phyloP scores from a whole-genome alignment of 2,797 vertebrate genomes.

The Tangara arthus region DNA sequence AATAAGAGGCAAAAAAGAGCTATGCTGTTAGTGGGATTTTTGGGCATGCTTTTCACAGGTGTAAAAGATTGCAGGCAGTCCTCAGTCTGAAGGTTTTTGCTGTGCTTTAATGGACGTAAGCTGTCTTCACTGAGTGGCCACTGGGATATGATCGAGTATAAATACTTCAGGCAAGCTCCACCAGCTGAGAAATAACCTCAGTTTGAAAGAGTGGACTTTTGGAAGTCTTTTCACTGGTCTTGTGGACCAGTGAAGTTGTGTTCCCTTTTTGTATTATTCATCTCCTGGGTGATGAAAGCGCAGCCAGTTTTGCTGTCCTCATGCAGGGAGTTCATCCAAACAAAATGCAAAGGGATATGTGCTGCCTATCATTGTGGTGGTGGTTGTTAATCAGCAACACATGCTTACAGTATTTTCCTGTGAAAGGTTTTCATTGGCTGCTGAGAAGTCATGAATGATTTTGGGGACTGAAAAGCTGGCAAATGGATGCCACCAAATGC shows the following conservation, averaged over 20 bases:
- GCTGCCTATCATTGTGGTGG: background rate
- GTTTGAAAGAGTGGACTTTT: background rate
- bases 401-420: background rate
- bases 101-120: accelerated
- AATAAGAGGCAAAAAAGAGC: background rate
- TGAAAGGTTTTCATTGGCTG: background rate
- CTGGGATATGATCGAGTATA: background rate
- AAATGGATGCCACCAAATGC: background rate
- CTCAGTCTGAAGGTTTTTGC: background rate
- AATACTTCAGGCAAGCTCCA: background rate
- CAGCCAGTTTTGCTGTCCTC: background rate
- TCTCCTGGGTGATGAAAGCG: background rate
- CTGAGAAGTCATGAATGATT: background rate
- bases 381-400: background rate
- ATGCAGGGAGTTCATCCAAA: background rate
- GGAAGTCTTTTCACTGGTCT: background rate
- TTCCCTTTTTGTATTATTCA: background rate
- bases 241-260: background rate
- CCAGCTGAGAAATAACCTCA: background rate
- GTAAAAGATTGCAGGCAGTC: background rate
- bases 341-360: background rate
- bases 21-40: background rate
- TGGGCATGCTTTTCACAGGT: background rate
- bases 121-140: background rate
- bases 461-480: background rate